These are phyloP conservation scores for Sinohyriopsis cumingii DNA, from an alignment of 2,888 invertebrate species.

Conservation along the genomic window DNA sequence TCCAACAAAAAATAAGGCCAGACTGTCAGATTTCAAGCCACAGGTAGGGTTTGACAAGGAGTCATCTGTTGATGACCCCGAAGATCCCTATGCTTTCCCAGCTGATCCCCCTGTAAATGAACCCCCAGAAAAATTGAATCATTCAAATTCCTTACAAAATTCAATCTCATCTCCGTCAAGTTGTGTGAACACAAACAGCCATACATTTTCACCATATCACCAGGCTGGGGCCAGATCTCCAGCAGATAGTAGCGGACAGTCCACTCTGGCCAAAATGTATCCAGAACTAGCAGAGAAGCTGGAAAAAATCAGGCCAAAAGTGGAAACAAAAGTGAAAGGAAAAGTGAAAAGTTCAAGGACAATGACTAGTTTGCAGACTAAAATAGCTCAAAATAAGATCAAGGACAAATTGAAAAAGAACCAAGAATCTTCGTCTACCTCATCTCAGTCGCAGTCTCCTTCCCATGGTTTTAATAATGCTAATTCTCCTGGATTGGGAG, in stretches of 20 bases:
- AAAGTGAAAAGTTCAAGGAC: constrained; percentile 66
- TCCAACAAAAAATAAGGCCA: constrained; percentile 56
- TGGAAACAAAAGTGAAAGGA: constrained; percentile 53
- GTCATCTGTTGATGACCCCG: constrained; percentile 50
- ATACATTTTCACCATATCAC: constrained; percentile 19
- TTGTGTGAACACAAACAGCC: constrained; percentile 16
- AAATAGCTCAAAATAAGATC: constrained; percentile 72
- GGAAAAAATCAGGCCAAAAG: constrained; percentile 60
- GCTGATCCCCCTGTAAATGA: constrained; percentile 41
- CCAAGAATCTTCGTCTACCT: constrained; percentile 39
- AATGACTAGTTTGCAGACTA: constrained; percentile 71
- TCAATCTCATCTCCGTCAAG: constrained; percentile 20
- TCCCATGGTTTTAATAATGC: constrained; percentile 36
- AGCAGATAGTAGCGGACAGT: constrained; percentile 36
- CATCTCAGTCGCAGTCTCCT: constrained; percentile 50
- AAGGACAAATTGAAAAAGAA: constrained; percentile 69
- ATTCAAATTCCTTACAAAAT: constrained; percentile 19
- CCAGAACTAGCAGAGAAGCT: constrained; percentile 69
- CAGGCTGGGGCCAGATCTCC: constrained; percentile 28
- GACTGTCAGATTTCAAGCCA: constrained; percentile 36
- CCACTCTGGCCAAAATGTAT: constrained; percentile 65
- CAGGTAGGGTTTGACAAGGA: constrained; percentile 28
- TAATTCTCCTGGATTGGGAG: constrained; percentile 35
- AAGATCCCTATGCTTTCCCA: constrained; percentile 66
- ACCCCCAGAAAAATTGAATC: constrained; percentile 23